Conservation (phyloP, 2,797 vertebrate species). For the Anguilla anguilla region DNA sequence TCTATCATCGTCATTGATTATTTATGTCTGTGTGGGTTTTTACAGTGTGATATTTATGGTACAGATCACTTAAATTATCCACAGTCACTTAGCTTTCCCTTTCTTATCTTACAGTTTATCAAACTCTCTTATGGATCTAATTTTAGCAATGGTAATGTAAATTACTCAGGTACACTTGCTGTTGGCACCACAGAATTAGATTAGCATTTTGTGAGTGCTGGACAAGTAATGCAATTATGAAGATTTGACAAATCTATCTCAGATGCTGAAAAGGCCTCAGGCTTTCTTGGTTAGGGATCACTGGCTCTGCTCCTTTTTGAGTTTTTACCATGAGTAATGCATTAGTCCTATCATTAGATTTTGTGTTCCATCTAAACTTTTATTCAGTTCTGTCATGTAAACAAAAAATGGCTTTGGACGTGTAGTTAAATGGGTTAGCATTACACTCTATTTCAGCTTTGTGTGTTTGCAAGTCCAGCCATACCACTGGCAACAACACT, state of each 20-base stretch:
- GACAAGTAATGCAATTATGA: slow-evolving; percentile 8
- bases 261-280: background rate
- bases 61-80: slow-evolving; percentile 12
- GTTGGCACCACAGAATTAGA: background rate
- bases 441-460: background rate
- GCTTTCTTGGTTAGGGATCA: background rate
- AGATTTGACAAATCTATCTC: slow-evolving; percentile 10
- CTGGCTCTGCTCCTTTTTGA: background rate
- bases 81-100: background rate
- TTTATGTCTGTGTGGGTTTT: background rate
- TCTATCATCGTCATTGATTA: slow-evolving; percentile 12
- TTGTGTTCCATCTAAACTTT: background rate
- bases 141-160: background rate
- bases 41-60: background rate
- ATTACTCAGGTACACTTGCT: background rate
- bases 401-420: background rate
- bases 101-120: background rate
- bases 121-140: background rate
- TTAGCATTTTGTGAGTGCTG: background rate
- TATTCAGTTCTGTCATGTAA: background rate
- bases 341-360: background rate
- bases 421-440: background rate
- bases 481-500: background rate
- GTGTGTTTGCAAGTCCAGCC: background rate
- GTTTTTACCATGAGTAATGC: background rate